A percentile compares a stretch with the other conserved stretches of the same genome.
Conservation (phyloP, 2,888 invertebrate species). For the Hypsopygia costalis region DNA sequence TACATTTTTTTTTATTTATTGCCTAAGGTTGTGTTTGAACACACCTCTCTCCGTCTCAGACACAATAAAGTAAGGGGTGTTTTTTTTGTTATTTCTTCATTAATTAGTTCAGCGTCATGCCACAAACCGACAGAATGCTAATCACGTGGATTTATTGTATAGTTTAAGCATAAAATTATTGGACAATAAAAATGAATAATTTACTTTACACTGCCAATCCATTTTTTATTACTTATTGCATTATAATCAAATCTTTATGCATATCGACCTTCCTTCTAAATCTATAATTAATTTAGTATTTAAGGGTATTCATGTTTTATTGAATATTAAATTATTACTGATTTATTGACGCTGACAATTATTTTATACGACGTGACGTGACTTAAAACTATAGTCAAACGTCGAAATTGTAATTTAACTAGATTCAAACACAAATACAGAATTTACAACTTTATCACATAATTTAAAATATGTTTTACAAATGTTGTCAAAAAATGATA, state of each 20-base stretch:
- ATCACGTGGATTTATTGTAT: neutral
- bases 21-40: conserved; percentile 46
- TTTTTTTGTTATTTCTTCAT: conserved; percentile 1
- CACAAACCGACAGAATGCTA: neutral
- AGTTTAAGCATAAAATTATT: too few relatives aligned
- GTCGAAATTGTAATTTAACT: neutral
- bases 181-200: neutral
- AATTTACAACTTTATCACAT: too few relatives aligned
- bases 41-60: conserved; percentile 26
- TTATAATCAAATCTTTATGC: conserved; percentile 1
- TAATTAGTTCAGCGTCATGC: conserved; percentile 3
- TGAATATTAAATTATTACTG: neutral
- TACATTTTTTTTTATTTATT: conserved; percentile 66
- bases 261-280: conserved; percentile 2
- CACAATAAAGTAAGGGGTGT: conserved; percentile 3
- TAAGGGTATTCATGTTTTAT: conserved; percentile 5
- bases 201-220: conserved; percentile 33
- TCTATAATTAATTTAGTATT: conserved; percentile 2
- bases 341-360: conserved; percentile 5
- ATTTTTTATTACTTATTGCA: conserved; percentile 17
- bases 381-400: neutral
- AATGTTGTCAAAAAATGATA: too few relatives aligned
- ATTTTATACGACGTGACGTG: neutral
- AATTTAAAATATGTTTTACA: too few relatives aligned
- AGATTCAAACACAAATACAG: too few relatives aligned